Base-by-base conservation (phyloP, 2,797 vertebrate genomes). In the Onychomys torridus region DNA sequence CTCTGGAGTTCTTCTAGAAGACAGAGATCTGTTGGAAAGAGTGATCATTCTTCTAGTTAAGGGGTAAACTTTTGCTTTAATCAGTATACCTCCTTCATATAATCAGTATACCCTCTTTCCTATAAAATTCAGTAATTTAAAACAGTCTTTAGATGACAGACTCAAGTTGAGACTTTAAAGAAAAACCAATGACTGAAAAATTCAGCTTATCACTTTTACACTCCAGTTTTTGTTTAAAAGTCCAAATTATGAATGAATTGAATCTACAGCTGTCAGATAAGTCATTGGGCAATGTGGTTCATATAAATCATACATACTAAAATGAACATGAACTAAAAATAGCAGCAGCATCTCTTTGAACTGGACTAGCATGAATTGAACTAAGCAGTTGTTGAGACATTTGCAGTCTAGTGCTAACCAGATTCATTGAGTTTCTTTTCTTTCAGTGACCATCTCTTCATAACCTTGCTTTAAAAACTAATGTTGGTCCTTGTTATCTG, bases 331-430 rank as follows among this genome's bases (percentile, higher is more conserved):
- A 61, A 81, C 5, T 77, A 61, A 93, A 84, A 82, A 61, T 57
- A 94, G 19, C 0, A 93, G 23, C 25, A 27, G 34, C 7, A 5
- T 69, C 4, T 91, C n/a, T 92, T 90, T 55, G 25, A 79, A 84
- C 19, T 86, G 34, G 75, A 46, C 25, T 71, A 89, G 37, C 91
- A 59, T 93, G 92, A 91, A 43, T n/a, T 86, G 83, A 89, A 6
- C 59, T 52, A 61, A 84, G 21, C 49, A 75, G 13, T 0, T 40
- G 21, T 86, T 63, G n/a, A 85, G 61, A 52, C 29, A 17, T 46
- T 67, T 59, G 11, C 46, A 63, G 37, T 52, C n/a, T 43, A 57
- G 40, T n/a, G 16, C 9, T 86, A 59, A 82, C 12, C 63, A 65
- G 94, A 88, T 40, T 5, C 37, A 34, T 13, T 37, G 23, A 40